Conservation (phyloP, 1,140 invertebrate species). For the Sarcophaga bullata region DNA sequence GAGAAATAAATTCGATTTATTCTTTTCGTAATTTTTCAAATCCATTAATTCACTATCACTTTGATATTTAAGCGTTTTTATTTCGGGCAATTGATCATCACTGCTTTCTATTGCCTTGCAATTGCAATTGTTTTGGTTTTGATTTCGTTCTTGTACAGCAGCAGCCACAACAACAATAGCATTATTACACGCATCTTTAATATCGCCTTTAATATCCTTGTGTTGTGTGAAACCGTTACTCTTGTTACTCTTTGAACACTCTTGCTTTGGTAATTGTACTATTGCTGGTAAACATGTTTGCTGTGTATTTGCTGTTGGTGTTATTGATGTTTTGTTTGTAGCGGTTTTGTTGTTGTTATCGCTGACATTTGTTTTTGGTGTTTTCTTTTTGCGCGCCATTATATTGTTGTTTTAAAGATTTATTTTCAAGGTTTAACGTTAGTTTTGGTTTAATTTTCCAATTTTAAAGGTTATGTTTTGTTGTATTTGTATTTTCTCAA, state of each 20-base stretch:
- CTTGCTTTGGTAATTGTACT: neutral
- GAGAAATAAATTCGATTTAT: slow-evolving; percentile 55
- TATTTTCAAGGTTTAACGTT: too few relatives aligned
- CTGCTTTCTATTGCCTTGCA: neutral
- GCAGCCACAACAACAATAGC: too few relatives aligned
- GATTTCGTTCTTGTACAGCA: slow-evolving; percentile 30
- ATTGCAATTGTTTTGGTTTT: slow-evolving; percentile 41
- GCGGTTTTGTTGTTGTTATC: neutral
- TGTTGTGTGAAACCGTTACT: too few relatives aligned
- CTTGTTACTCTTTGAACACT: neutral
- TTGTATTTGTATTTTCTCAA: neutral
- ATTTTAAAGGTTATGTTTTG: too few relatives aligned
- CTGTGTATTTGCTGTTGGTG: neutral
- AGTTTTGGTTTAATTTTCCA: neutral
- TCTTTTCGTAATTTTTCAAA: slow-evolving; percentile 50
- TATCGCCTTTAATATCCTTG: too few relatives aligned
- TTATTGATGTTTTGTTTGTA: neutral
- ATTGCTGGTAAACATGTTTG: neutral
- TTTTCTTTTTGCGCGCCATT: slow-evolving; percentile 19
- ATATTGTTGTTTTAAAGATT: neutral
- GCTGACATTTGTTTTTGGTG: neutral
- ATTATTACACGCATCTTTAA: too few relatives aligned
- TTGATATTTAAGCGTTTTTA: slow-evolving; percentile 17
- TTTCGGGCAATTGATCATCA: slow-evolving; percentile 29
- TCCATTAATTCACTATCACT: slow-evolving; percentile 29